Percentiles rank a stretch among this genome's conserved stretches.
phyloP scores from a whole-genome alignment of 2,113 vertebrate species.

The Atractosteus spatula region DNA sequence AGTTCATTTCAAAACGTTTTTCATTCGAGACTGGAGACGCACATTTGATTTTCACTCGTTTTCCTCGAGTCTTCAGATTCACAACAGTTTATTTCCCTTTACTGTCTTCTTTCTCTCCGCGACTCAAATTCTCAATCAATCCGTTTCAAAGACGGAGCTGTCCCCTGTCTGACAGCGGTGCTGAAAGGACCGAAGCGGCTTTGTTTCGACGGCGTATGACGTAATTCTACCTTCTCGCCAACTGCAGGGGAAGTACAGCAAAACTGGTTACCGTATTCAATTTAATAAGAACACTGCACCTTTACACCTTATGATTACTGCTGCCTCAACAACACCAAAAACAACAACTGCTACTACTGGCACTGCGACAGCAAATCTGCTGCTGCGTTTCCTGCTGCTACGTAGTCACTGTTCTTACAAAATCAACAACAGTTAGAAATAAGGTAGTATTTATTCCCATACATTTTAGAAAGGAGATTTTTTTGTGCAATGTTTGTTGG shows the following conservation, averaged over 20 bases:
- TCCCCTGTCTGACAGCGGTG: slow-evolving; percentile 23
- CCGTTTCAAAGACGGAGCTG: slow-evolving; percentile 7
- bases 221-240: slow-evolving; percentile 36
- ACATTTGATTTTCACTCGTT: background rate
- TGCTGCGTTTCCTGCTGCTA: no score
- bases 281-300: no score
- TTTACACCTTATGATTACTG: no score
- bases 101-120: background rate
- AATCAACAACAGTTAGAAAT: no score
- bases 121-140: slow-evolving; percentile 6
- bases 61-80: background rate
- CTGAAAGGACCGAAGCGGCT: slow-evolving; percentile 26
- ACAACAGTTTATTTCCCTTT: background rate
- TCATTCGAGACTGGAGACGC: background rate
- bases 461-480: no score
- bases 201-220: slow-evolving; percentile 48
- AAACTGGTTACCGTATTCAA: background rate
- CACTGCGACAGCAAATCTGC: no score
- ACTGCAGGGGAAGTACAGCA: slow-evolving; percentile 4
- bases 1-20: background rate
- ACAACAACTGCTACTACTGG: no score
- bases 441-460: no score
- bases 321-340: no score
- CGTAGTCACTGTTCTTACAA: no score
- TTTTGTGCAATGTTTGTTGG: no score